These are phyloP conservation scores for Macrostomum lignano DNA, from an alignment of 1,140 invertebrate species.

Conservation along the genomic window DNA sequence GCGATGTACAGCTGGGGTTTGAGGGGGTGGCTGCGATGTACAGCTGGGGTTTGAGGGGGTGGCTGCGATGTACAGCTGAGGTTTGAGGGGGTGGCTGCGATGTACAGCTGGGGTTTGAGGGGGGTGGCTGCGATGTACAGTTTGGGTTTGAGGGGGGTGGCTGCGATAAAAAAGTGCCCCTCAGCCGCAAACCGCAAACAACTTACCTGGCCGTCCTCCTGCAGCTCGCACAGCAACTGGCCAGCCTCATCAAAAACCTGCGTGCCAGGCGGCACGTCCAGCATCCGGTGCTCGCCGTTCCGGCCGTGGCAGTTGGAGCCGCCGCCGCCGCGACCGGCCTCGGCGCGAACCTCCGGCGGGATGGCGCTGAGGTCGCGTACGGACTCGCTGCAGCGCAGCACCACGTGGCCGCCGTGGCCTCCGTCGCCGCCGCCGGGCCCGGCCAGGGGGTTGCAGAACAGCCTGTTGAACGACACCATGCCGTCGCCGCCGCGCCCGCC, in stretches of 20 bases:
- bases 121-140: too few species aligned
- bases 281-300: neutral
- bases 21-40: too few species aligned
- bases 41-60: too few species aligned
- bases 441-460: constrained; percentile 4
- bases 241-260: neutral
- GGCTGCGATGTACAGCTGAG: too few species aligned
- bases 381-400: neutral
- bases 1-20: too few species aligned
- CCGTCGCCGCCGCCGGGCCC: constrained; percentile 5
- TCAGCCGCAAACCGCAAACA: too few species aligned
- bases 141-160: too few species aligned
- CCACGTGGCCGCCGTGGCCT: constrained; percentile 5
- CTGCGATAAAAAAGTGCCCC: too few species aligned
- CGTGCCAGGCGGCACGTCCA: constrained; percentile 1
- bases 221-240: neutral
- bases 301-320: neutral
- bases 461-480: neutral
- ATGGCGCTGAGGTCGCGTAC: neutral
- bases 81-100: too few species aligned
- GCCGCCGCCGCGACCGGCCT: neutral
- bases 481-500: constrained; percentile 5
- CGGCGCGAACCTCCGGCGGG: neutral
- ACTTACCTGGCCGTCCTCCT: neutral
- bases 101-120: too few species aligned